These are phyloP conservation scores for Tachina grossa DNA, from an alignment of 2,888 invertebrate genomes.

Conservation along the genomic window DNA sequence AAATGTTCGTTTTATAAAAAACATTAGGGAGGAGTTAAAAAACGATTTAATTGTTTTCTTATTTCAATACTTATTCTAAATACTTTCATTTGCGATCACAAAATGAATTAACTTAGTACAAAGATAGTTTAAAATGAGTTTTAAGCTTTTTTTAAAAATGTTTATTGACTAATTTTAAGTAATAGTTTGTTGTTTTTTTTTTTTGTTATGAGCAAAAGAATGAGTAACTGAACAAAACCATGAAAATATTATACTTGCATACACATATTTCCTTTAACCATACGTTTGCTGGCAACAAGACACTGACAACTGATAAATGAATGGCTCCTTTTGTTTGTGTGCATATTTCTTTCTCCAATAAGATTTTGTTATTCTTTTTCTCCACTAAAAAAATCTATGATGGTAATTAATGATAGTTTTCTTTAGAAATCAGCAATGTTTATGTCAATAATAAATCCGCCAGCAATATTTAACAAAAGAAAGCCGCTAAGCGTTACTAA, in stretches of 20 bases:
- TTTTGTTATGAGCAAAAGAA: background rate
- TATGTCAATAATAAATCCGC: slow-evolving; percentile 67
- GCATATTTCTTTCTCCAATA: background rate
- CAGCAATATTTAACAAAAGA: slow-evolving; percentile 29
- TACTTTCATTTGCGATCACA: too few species aligned
- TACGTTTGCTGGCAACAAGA: slow-evolving; percentile 32
- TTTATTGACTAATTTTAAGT: background rate
- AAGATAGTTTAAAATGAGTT: background rate
- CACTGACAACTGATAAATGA: slow-evolving; percentile 65
- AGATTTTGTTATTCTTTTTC: slow-evolving; percentile 10
- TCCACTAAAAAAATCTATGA: slow-evolving; percentile 19
- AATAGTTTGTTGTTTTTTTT: background rate
- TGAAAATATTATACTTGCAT: background rate
- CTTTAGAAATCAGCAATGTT: slow-evolving; percentile 65
- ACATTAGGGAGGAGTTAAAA: too few species aligned
- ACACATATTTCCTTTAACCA: slow-evolving; percentile 35
- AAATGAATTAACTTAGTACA: too few species aligned
- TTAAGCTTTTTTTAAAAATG: background rate
- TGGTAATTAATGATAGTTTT: slow-evolving; percentile 68
- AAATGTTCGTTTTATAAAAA: too few species aligned
- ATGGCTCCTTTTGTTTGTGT: slow-evolving; percentile 30
- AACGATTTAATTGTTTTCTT: too few species aligned
- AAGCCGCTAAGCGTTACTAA: slow-evolving; percentile 66
- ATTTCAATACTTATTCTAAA: too few species aligned
- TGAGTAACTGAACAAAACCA: slow-evolving; percentile 26